Base-by-base conservation (phyloP, 1,140 invertebrate genomes). In the Heliconius hermathena region DNA sequence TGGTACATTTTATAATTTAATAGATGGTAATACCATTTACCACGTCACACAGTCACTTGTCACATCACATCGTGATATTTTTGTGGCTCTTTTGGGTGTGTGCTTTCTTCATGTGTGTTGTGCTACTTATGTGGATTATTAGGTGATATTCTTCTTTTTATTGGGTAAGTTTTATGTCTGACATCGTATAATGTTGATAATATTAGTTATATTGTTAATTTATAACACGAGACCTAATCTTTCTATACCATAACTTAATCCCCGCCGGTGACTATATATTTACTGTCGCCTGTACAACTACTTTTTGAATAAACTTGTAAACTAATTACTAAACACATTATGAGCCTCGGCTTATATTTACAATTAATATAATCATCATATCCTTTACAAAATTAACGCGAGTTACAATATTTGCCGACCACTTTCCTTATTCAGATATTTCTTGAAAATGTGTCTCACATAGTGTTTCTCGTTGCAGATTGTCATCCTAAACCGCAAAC, bases 71-170 rank as follows among this genome's bases (percentile, higher is more conserved):
- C 87, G 92, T 87, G 89, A 93, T 94, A 94, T 93, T 93, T 94
- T 94, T 94, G 93, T 94, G 91, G 87, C 89, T 93, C 90, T 90
- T 90, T 92, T 91, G 92, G 92, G 93, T 93, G 92, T 94, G 93
- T 94, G 92, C 92, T 92, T 93, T 93, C 92, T 93, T 91, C 89
- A 92, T 93, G 88, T 93, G 92, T 94, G 91, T 93, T 94, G 90
- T 94, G 91, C 93, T 94, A 93, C 93, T 90, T 94, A 94, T 94
- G 93, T 94, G 93, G 93, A 94, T 93, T 90, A 92, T 92, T 91
- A 93, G 93, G 92, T 94, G 93, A 94, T 94, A 94, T 86, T 93
- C 85, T 89, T 90, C 85, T 91, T 92, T 91, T 90, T 91, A 90
- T 85, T 87, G 93, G 93, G 93, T 94, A 92, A 89, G 91, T 92